Evolutionary conservation across 2,113 vertebrate genomes (phyloP).

Genomic region (Macrotus californicus): DNA sequence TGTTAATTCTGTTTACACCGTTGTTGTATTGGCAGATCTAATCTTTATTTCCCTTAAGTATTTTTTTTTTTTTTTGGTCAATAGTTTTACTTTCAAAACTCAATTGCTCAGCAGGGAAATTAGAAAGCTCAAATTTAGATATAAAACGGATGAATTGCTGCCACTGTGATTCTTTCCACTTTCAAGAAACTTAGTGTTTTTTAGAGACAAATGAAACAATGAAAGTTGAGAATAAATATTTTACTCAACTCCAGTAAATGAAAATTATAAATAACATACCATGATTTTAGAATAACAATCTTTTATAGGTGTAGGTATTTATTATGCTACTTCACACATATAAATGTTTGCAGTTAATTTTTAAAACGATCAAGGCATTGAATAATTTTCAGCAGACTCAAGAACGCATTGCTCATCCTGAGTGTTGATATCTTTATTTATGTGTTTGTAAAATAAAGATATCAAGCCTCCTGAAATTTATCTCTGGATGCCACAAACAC

Average conservation of each 20-base stretch:
- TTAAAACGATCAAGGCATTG: background rate
- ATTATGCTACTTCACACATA: too few relatives aligned
- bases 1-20: too few relatives aligned
- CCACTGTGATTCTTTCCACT: background rate
- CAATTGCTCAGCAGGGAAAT: constrained; percentile 40
- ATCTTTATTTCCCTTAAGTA: too few relatives aligned
- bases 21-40: too few relatives aligned
- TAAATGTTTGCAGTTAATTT: background rate
- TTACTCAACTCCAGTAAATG: too few relatives aligned
- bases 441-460: background rate
- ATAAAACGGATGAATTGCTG: background rate
- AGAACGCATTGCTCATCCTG: background rate
- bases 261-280: background rate
- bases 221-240: background rate
- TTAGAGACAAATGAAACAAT: background rate
- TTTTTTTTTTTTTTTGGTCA: background rate
- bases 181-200: background rate
- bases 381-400: background rate
- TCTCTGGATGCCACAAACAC: too few relatives aligned
- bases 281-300: background rate
- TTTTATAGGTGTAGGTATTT: background rate
- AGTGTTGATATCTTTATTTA: background rate
- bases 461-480: background rate
- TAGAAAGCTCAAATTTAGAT: background rate
- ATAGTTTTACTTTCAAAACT: constrained; percentile 43